phyloP scores from a whole-genome alignment of 2,113 vertebrate species.

The Tragelaphus buxtoni region DNA sequence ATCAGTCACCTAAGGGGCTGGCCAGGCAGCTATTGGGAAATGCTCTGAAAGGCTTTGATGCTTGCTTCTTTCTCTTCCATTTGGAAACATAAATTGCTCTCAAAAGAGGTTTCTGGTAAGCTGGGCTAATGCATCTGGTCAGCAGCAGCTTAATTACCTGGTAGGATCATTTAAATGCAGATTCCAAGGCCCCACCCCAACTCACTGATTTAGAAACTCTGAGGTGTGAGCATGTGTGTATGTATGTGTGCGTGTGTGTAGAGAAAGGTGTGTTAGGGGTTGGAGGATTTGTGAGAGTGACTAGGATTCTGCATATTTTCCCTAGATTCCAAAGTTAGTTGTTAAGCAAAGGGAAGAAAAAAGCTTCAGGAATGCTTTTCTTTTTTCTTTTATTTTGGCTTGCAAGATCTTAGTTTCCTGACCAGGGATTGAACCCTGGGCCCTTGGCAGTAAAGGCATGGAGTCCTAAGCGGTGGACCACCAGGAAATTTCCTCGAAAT shows the following conservation, averaged over 20 bases:
- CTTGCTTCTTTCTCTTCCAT: not conserved
- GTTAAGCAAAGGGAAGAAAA: conserved; percentile 20
- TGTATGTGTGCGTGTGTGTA: not conserved
- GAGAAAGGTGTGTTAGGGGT: not conserved
- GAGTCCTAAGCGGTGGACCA: not conserved
- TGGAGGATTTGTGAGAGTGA: not conserved
- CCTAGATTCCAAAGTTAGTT: not conserved
- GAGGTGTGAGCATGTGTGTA: not conserved
- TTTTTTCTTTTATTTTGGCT: not conserved
- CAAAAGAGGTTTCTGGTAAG: not conserved
- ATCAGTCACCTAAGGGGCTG: not conserved
- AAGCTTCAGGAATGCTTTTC: not conserved
- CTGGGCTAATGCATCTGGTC: not conserved
- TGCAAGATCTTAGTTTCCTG: not conserved
- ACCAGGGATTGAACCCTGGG: not conserved
- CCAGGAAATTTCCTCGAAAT: not conserved
- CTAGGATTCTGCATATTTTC: not conserved
- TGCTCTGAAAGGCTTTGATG: not conserved
- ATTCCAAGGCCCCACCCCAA: not conserved
- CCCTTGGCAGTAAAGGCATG: not conserved
- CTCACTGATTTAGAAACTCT: not conserved
- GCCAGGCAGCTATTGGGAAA: not conserved
- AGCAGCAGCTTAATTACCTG: not conserved
- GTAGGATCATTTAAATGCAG: not conserved
- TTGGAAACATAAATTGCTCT: conserved; percentile 25